Base-by-base conservation (phyloP, 2,888 invertebrate species). In the Volucella inanis region DNA sequence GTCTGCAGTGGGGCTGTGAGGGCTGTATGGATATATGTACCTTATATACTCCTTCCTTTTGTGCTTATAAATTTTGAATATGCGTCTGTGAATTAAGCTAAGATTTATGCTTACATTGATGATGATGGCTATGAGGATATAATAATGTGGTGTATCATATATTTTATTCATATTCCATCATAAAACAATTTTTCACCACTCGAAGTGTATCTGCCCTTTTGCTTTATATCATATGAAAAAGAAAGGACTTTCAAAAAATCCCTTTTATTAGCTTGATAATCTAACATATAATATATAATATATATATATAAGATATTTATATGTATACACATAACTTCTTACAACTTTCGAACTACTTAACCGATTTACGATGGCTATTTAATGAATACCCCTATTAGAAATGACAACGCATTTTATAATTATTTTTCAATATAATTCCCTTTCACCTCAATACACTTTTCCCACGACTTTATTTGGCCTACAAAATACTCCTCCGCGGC, bases 101-200 rank as follows among this genome's bases (percentile, higher is more conserved):
- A 72, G 62, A 54, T 62, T 72, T 62, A 39, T 64, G 72, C 47
- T 62, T 62, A 64, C 62, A 38, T 38, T 61, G 61, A 61, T 43
- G 50, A 71, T 43, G 43, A 43, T 22, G 39, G 15, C 45, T 15
- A 57, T 39, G 41, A 14, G 6, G 43, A 38, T 61, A 52, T 55
- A 18, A 52, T 41, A 45, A 62, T 68, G 45, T 45, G 38, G 31
- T 50, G 11, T 59, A 43, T 43, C 31, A 14, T 62, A 62, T 54
- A 54, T 52, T 45, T 38, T 31, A 45, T 55, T 11, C 18, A n/a
- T n/a, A n/a, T 43, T 49, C 18, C 31, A 41, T 11, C 39, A 43
- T 71, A 59, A 71, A 43, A 9, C 41, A 39, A 52, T 22, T n/a
- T 18, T 12, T 6, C 39, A 6, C 31, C 31, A 31, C 31, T 31